phyloP scores from a whole-genome alignment of 2,113 vertebrate genomes.

The Semicossyphus pulcher region DNA sequence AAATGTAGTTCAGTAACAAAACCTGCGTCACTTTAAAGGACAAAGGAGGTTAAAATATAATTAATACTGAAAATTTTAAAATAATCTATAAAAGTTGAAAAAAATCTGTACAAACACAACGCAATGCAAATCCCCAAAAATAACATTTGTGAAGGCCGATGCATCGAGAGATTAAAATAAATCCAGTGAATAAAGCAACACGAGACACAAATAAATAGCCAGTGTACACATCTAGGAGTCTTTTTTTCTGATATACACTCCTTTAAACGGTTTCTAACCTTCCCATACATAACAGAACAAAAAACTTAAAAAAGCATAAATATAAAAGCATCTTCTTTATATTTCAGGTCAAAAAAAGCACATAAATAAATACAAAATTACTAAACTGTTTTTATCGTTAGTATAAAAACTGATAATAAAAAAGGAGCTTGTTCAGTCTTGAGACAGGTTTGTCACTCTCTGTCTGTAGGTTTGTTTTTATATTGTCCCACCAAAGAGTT shows the following conservation, averaged over 20 bases:
- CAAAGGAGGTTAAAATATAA: constrained; percentile 71
- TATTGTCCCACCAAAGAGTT: constrained; percentile 13
- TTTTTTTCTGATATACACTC: constrained; percentile 58
- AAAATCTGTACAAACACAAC: constrained; percentile 73
- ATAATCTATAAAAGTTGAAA: constrained; percentile 65
- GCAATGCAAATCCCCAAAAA: constrained; percentile 44
- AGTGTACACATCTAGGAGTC: constrained; percentile 74
- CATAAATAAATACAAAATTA: constrained; percentile 85
- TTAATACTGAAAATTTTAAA: constrained; percentile 82
- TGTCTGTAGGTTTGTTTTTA: constrained; percentile 28
- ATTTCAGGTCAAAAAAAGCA: constrained; percentile 72
- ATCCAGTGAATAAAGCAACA: constrained; percentile 77
- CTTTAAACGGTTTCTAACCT: constrained; percentile 58
- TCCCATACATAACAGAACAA: constrained; percentile 62
- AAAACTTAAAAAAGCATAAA: constrained; percentile 76
- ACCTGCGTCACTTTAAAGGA: constrained; percentile 58
- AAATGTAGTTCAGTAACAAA: constrained; percentile 73
- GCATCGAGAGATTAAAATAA: constrained; percentile 60
- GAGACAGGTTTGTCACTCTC: constrained; percentile 42
- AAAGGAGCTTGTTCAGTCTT: constrained; percentile 62
- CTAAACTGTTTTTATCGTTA: constrained; percentile 74
- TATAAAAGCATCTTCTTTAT: constrained; percentile 81
- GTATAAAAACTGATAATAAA: constrained; percentile 76
- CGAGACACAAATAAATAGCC: constrained; percentile 81
- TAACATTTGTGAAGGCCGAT: constrained; percentile 54